phyloP scores from a whole-genome alignment of 2,113 vertebrate genomes.

The Petrocephalus microphthalmus region DNA sequence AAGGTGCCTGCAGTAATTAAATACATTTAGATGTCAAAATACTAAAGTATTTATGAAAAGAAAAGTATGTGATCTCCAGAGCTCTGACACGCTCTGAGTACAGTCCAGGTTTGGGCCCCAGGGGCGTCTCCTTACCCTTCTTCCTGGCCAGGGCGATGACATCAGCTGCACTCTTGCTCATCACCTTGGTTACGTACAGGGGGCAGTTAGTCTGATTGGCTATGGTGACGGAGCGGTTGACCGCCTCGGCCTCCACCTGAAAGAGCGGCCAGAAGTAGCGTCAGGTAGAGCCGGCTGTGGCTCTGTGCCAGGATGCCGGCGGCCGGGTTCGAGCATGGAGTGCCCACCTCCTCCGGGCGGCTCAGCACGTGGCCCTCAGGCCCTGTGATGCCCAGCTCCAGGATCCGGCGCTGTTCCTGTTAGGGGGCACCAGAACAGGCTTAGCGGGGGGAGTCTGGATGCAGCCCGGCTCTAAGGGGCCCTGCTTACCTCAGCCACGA shows the following conservation, averaged over 20 bases:
- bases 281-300: background rate
- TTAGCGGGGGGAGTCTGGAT: background rate
- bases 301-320: background rate
- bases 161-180: constrained; percentile 96
- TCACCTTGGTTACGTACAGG: constrained; percentile 96
- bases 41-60: background rate
- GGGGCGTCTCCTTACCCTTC: constrained; percentile 70
- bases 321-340: background rate
- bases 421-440: constrained; percentile 7
- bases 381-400: constrained; percentile 93
- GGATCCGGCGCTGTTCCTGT: constrained; percentile 86
- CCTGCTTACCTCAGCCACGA: constrained; percentile 81
- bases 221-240: constrained; percentile 89
- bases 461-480: background rate
- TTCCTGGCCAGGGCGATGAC: constrained; percentile 95
- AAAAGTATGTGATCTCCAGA: background rate
- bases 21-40: background rate
- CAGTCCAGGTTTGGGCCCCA: background rate
- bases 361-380: constrained; percentile 93
- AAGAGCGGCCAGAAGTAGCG: background rate
- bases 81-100: background rate
- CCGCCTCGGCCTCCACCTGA: constrained; percentile 94
- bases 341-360: constrained; percentile 84
- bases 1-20: background rate
- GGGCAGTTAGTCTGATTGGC: constrained; percentile 99